Evolutionary conservation across 2,888 invertebrate species (phyloP).

Genomic region (Napeogenes inachia): DNA sequence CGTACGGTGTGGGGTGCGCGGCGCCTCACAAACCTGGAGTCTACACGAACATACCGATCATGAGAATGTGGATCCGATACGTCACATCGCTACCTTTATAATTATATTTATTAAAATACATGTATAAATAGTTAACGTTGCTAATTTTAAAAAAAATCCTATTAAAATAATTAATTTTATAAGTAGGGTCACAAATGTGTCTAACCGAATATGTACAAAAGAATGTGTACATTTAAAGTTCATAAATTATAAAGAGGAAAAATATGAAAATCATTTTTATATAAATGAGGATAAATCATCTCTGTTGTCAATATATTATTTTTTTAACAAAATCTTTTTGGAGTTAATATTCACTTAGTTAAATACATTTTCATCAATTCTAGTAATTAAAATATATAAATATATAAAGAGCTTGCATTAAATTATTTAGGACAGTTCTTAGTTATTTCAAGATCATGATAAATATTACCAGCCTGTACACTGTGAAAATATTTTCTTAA

Average conservation of each 20-base stretch:
- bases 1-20: slow-evolving; percentile 77
- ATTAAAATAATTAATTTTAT: too few species aligned
- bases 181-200: too few species aligned
- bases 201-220: background rate
- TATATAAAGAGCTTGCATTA: too few species aligned
- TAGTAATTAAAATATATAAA: too few species aligned
- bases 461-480: too few species aligned
- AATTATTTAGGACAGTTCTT: too few species aligned
- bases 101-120: background rate
- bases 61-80: slow-evolving; percentile 58
- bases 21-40: slow-evolving; percentile 73
- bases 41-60: slow-evolving; percentile 66
- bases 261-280: slow-evolving; percentile 18
- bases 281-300: slow-evolving; percentile 15
- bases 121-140: too few species aligned
- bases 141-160: too few species aligned
- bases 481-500: too few species aligned
- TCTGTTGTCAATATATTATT: slow-evolving; percentile 25
- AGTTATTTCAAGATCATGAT: too few species aligned
- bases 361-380: background rate
- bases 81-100: slow-evolving; percentile 60
- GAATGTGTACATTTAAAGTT: background rate
- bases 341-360: background rate
- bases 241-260: slow-evolving; percentile 4
- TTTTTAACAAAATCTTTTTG: slow-evolving; percentile 26